These are phyloP conservation scores for Zaprionus kolodkinae DNA, from an alignment of 1,140 invertebrate species.

Conservation along the genomic window DNA sequence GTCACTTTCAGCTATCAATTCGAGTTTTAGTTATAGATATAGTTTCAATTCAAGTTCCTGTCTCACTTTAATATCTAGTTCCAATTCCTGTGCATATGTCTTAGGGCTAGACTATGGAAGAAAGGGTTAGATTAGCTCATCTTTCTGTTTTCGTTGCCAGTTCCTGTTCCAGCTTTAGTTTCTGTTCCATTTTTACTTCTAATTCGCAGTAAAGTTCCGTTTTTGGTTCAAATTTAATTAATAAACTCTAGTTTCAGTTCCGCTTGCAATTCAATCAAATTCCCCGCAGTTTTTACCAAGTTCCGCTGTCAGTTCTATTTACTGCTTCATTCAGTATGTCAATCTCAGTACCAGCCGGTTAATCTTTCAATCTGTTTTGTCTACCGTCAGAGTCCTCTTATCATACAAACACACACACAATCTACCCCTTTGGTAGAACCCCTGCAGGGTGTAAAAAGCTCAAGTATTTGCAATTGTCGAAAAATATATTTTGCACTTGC, in stretches of 20 bases:
- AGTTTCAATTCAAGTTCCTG: not conserved
- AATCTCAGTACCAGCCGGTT: not conserved
- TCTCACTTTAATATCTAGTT: not conserved
- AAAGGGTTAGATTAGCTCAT: too few species aligned
- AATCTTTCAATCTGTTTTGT: not conserved
- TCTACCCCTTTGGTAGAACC: not conserved
- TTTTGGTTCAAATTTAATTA: too few species aligned
- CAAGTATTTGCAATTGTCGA: slow-evolving; percentile 29
- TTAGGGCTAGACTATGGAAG: too few species aligned
- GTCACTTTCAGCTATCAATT: not conserved
- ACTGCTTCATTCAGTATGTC: not conserved
- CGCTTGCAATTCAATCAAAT: not conserved
- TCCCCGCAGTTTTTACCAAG: too few species aligned
- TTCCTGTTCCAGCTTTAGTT: not conserved
- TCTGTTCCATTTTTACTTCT: too few species aligned
- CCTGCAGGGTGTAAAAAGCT: not conserved
- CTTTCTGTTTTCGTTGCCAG: not conserved
- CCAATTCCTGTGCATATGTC: not conserved
- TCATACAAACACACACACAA: not conserved
- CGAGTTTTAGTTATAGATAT: too few species aligned
- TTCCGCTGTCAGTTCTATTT: not conserved
- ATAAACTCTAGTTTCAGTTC: too few species aligned
- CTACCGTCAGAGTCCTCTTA: not conserved
- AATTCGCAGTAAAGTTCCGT: too few species aligned
- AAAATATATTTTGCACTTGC: slow-evolving; percentile 13